Percentiles rank a stretch among this genome's conserved stretches.
Evolutionary conservation across 2,888 invertebrate species (phyloP).

Genomic region (Clusia tigrina): DNA sequence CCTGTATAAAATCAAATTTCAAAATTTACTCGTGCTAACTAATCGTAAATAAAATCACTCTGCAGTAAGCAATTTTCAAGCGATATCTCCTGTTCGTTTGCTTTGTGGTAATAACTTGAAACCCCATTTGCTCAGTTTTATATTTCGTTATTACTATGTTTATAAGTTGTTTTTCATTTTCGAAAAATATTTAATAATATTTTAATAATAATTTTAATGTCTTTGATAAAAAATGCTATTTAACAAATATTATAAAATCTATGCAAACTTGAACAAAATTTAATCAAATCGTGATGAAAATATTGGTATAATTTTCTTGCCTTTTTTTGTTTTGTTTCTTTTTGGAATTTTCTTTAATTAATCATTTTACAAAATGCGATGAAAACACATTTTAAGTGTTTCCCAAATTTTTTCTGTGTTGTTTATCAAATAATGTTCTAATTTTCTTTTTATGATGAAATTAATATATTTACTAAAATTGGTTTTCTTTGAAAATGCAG

Average conservation of each 20-base stretch:
- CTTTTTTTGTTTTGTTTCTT: constrained; percentile 11
- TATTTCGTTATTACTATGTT: neutral
- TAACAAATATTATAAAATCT: constrained; percentile 33
- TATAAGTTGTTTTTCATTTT: neutral
- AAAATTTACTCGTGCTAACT: too few relatives aligned
- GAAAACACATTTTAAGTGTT: constrained; percentile 8
- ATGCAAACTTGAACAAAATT: constrained; percentile 35
- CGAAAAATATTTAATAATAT: neutral
- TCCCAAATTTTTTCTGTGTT: constrained; percentile 10
- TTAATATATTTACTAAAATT: constrained; percentile 40
- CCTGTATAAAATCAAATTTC: neutral
- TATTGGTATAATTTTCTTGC: constrained; percentile 9
- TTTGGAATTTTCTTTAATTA: constrained; percentile 9
- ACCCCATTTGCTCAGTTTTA: constrained; percentile 18
- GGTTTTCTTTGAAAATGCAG: constrained; percentile 21
- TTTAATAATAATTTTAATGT: constrained; percentile 4
- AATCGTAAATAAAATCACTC: too few relatives aligned
- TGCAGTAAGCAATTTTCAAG: too few relatives aligned
- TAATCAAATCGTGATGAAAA: constrained; percentile 2
- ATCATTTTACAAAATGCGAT: neutral
- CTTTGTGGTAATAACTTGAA: too few relatives aligned
- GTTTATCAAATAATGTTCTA: neutral
- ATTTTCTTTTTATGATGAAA: constrained; percentile 3
- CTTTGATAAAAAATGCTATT: constrained; percentile 19
- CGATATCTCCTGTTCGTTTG: too few relatives aligned